Evolutionary conservation across 1,140 invertebrate genomes (phyloP), one percentile per base, ranked within the genome.

Genomic region (Saxidomus purpurata): DNA sequence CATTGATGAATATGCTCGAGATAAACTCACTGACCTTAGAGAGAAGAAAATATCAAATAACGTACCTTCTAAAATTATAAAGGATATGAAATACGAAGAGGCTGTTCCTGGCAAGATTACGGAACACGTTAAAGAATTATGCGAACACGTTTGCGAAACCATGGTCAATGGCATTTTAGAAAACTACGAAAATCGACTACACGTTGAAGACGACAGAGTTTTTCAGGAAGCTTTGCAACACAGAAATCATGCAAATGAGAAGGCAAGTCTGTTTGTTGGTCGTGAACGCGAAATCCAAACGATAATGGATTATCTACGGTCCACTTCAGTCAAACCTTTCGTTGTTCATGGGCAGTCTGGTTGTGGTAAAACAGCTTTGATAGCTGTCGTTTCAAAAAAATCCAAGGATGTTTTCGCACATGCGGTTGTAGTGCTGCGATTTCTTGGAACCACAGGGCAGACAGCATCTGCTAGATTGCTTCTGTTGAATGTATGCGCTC

Each of bases 171-270:
- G 63, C 8, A 88, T 88, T 17, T 25, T 88, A 1, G 61, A 38
- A 38, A 88, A 28, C 49, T 88, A 88, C 28, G 61, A 82, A 28
- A 88, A 92, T 25, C 89, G 91, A 47, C 82, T 99, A 98, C 91
- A 94, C 80, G 71, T 95, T 28, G 63, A 90, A 19, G 59, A 90
- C 17, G 93, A 95, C 83, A 85, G 52, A n/a, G 81, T 95, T n/a
- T 95, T 92, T 91, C 98, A 98, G 0, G 99, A 99, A 96, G 98
- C 99, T 76, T 96, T 99, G 34, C 98, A 99, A 94, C 99, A 99
- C 97, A 96, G 99, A 19, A 98, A 99, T 93, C 98, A 98, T 52
- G 99, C 98, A 93, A 98, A 98, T 93, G 99, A 98, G 95, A 98
- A 98, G 22, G 98, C 98, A 4, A 98, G 97, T 95, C 98, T 99